phyloP scores from a whole-genome alignment of 1,140 invertebrate genomes.

The Bombyx mandarina region DNA sequence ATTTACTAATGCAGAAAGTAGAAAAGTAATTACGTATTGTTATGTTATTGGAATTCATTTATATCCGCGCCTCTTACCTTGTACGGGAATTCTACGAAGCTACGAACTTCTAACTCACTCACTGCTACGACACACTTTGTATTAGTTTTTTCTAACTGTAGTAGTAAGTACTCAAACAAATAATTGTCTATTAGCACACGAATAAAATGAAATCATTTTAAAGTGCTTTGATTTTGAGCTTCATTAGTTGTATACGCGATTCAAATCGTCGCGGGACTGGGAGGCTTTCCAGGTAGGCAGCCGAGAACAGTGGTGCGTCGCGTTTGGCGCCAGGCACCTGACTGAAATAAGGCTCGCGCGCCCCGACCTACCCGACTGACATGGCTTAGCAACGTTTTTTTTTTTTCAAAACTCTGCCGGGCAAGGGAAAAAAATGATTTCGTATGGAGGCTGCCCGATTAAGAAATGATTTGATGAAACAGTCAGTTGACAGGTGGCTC shows the following conservation, averaged over 20 bases:
- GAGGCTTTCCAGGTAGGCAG: slow-evolving; percentile 27
- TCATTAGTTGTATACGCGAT: slow-evolving; percentile 9
- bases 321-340: slow-evolving; percentile 60
- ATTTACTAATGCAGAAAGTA: not conserved
- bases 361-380: slow-evolving; percentile 64
- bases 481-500: slow-evolving; percentile 64
- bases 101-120: slow-evolving; percentile 34
- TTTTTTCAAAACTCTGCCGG: slow-evolving; percentile 46
- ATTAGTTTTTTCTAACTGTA: slow-evolving; percentile 6
- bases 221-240: not conserved
- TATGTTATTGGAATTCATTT: not conserved
- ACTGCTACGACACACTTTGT: slow-evolving; percentile 32
- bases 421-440: slow-evolving; percentile 47
- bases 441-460: slow-evolving; percentile 57
- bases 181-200: slow-evolving; percentile 19
- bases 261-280: slow-evolving; percentile 18
- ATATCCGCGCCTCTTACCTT: slow-evolving; percentile 27
- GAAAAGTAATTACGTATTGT: not conserved
- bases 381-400: slow-evolving; percentile 51
- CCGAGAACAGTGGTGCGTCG: slow-evolving; percentile 32
- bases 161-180: not conserved
- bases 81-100: slow-evolving; percentile 24
- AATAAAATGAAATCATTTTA: slow-evolving; percentile 24
- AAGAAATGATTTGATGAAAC: slow-evolving; percentile 70
- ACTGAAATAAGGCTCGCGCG: slow-evolving; percentile 59